A percentile compares a stretch with the other conserved stretches of the same genome.
phyloP scores from a whole-genome alignment of 1,140 invertebrate species.

The Copidosoma floridanum region DNA sequence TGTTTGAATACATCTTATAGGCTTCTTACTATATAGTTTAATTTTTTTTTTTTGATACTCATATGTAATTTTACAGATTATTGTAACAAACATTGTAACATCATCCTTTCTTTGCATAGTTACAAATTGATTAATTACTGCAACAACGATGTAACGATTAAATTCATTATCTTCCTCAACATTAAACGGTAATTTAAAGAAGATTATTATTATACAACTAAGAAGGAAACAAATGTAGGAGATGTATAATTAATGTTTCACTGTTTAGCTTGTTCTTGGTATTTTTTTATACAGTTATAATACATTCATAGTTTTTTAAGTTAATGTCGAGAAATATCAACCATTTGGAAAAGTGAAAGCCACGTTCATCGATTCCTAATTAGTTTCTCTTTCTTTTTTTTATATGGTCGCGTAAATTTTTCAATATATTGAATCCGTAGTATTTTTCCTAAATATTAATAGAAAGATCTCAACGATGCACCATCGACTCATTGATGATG shows the following conservation, averaged over 20 bases:
- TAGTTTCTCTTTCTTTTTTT: no score
- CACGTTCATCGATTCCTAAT: constrained; percentile 28
- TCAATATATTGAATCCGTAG: no score
- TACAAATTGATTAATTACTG: no score
- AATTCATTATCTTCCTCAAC: constrained; percentile 1
- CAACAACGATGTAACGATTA: constrained; percentile 17
- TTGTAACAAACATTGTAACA: no score
- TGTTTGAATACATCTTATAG: neutral
- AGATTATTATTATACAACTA: constrained; percentile 6
- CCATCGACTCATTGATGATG: constrained; percentile 24
- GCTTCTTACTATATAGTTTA: neutral
- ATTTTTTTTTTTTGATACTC: no score
- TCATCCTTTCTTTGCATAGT: no score
- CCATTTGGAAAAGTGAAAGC: constrained; percentile 30
- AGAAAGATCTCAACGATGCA: constrained; percentile 22
- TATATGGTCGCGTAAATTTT: no score
- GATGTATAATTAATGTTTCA: constrained; percentile 5
- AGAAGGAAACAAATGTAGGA: constrained; percentile 14
- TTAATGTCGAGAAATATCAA: constrained; percentile 20
- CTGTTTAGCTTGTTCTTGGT: no score
- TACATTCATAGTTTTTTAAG: constrained; percentile 33
- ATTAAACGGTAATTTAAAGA: constrained; percentile 25
- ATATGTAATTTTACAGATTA: no score
- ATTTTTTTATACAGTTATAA: constrained; percentile 39
- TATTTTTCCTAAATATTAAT: constrained; percentile 1